These are phyloP conservation scores for Pseudomyrmex concolor DNA, from an alignment of 1,140 invertebrate genomes.

Conservation along the genomic window DNA sequence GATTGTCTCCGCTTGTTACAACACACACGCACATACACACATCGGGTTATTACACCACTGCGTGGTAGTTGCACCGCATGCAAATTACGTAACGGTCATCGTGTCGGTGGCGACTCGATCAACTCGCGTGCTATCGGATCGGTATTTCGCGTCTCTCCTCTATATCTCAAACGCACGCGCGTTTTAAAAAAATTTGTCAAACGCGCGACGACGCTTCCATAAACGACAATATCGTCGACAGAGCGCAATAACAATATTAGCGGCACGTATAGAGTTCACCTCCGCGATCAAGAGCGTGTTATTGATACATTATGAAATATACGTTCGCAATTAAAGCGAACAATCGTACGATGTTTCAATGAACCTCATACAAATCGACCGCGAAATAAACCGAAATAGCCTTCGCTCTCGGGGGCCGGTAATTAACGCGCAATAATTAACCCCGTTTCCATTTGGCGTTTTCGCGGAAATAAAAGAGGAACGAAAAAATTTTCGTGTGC, in stretches of 20 bases:
- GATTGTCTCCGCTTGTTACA: constrained; percentile 59
- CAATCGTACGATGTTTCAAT: constrained; percentile 33
- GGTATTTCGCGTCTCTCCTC: not conserved
- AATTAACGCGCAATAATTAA: not conserved
- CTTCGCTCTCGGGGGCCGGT: not conserved
- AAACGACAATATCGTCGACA: not conserved
- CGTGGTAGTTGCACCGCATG: constrained; percentile 56
- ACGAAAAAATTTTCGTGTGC: not conserved
- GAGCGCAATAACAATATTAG: too few relatives aligned
- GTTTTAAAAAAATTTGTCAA: not conserved
- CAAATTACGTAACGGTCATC: constrained; percentile 64
- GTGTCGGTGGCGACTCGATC: constrained; percentile 59
- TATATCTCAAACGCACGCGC: not conserved
- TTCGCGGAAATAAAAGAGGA: not conserved
- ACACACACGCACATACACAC: not conserved
- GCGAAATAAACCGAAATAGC: constrained; percentile 32
- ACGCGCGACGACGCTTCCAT: not conserved
- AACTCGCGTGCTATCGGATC: constrained; percentile 11
- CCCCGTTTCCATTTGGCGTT: not conserved
- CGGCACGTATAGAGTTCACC: too few relatives aligned
- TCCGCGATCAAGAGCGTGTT: constrained; percentile 1
- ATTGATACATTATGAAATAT: constrained; percentile 21
- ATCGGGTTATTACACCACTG: constrained; percentile 52
- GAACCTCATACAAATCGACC: not conserved
- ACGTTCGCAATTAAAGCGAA: constrained; percentile 43